Evolutionary conservation across 2,888 invertebrate genomes (phyloP).

Genomic region (Leptinotarsa tumamoca): DNA sequence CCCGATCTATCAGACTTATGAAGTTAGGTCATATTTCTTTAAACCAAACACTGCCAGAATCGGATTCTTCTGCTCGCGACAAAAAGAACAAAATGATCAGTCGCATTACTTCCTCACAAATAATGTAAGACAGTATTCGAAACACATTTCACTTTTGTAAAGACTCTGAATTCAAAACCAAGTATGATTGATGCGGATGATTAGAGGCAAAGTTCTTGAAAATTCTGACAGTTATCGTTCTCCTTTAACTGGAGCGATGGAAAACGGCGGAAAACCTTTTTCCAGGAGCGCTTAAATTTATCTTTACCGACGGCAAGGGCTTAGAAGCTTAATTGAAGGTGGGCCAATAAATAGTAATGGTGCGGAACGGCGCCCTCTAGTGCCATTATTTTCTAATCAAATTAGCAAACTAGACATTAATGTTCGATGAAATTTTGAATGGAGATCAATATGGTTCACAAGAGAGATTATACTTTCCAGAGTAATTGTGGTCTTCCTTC

Average conservation of each 20-base stretch:
- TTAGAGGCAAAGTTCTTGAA: constrained; percentile 44
- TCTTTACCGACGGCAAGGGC: constrained; percentile 50
- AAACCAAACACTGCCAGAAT: neutral
- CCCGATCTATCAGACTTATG: no score
- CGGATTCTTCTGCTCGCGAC: neutral
- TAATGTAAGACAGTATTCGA: constrained; percentile 18
- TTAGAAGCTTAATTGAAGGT: constrained; percentile 59
- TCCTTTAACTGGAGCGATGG: constrained; percentile 35
- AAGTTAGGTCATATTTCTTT: no score
- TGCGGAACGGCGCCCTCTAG: constrained; percentile 55
- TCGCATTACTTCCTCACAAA: neutral
- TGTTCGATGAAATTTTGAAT: constrained; percentile 50
- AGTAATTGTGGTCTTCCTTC: constrained; percentile 19
- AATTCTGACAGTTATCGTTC: constrained; percentile 37
- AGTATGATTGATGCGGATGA: constrained; percentile 46
- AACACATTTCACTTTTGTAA: constrained; percentile 42
- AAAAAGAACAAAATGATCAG: neutral
- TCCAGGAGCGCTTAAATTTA: constrained; percentile 51
- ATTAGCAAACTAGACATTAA: constrained; percentile 56
- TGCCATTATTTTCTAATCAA: constrained; percentile 60
- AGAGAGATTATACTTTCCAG: constrained; percentile 17
- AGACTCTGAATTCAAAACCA: constrained; percentile 44
- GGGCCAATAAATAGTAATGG: constrained; percentile 59
- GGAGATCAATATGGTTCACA: constrained; percentile 49
- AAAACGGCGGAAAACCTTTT: constrained; percentile 47